Conservation (phyloP, 2,113 vertebrate genomes). For the Ophiodon elongatus region DNA sequence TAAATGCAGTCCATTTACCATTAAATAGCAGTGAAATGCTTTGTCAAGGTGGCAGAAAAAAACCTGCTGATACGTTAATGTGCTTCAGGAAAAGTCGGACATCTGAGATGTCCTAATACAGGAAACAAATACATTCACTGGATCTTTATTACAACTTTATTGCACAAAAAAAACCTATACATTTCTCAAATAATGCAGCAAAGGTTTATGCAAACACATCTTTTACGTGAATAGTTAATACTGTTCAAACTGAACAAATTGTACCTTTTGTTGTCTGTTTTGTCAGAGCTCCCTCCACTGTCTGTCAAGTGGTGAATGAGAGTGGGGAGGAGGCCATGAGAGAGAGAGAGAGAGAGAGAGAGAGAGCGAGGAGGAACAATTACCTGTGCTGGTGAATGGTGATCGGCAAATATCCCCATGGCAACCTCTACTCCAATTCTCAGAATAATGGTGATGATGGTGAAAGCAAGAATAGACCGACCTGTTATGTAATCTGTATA, state of each 20-base stretch:
- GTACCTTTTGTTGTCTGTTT: neutral
- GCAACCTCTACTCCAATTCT: constrained; percentile 63
- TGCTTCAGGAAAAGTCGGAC: neutral
- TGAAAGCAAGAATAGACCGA: constrained; percentile 28
- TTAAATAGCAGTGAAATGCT: neutral
- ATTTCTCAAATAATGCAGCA: neutral
- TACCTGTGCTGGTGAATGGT: constrained; percentile 55
- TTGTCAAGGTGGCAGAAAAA: neutral
- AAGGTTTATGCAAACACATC: neutral
- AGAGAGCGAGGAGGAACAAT: constrained; percentile 54
- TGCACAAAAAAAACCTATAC: neutral
- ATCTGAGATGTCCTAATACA: neutral
- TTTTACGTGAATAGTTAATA: neutral
- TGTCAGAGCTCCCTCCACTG: constrained; percentile 11
- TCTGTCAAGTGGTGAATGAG: constrained; percentile 42
- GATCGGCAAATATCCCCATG: constrained; percentile 64
- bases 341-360: constrained; percentile 22
- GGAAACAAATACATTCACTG: neutral
- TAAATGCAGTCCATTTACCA: neutral
- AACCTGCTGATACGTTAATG: neutral
- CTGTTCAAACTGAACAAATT: neutral
- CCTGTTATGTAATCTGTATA: constrained; percentile 25
- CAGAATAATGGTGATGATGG: constrained; percentile 31
- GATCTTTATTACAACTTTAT: neutral
- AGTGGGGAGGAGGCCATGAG: constrained; percentile 1